Conservation (phyloP, 2,888 invertebrate genomes). For the Ormyrus nitidulus region DNA sequence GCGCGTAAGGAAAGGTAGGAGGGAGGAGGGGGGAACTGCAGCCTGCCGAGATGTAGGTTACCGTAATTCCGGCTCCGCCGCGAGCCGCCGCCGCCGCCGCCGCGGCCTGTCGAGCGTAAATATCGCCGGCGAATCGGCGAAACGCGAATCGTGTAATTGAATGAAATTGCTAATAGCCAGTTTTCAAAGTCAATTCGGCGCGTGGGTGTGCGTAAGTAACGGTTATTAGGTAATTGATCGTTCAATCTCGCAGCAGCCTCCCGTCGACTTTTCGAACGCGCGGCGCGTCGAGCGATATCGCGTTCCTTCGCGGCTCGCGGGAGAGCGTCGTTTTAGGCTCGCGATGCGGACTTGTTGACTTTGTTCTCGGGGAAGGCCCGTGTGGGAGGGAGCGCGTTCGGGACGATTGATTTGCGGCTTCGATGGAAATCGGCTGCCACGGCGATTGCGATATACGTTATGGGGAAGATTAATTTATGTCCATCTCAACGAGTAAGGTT, state of each 20-base stretch:
- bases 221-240: conserved; percentile 24
- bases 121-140: conserved; percentile 66
- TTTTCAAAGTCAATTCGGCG: conserved; percentile 61
- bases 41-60: conserved; percentile 59
- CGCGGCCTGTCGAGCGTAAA: conserved; percentile 66
- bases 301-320: neutral
- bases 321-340: neutral
- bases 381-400: neutral
- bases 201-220: neutral
- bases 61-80: conserved; percentile 60
- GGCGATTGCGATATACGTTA: conserved; percentile 1
- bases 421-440: conserved; percentile 18
- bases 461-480: conserved; percentile 42
- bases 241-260: neutral
- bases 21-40: neutral
- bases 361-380: neutral
- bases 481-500: conserved; percentile 12
- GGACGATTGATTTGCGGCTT: conserved; percentile 26
- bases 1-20: neutral
- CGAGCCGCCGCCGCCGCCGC: neutral
- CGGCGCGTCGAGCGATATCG: neutral
- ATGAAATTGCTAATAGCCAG: conserved; percentile 68
- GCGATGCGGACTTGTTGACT: neutral
- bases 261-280: neutral
- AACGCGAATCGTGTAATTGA: conserved; percentile 69